Evolutionary conservation across 2,113 vertebrate species (phyloP), one percentile per base, ranked within the genome.

Genomic region (Elgaria multicarinata): DNA sequence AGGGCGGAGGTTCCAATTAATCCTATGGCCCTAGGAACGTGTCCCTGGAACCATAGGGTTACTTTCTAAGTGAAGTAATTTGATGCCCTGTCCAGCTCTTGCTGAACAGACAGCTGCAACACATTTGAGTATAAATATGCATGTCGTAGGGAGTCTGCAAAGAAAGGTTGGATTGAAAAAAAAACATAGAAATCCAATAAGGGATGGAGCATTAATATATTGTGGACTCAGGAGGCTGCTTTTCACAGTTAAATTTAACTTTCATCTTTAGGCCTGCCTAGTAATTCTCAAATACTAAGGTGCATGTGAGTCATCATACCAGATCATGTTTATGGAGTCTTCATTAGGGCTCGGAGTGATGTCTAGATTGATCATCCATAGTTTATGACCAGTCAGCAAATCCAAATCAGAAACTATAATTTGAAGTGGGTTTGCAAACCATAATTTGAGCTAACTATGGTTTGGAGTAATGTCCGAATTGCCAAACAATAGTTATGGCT

Each of bases 231-330:
- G 67, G 31, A 12, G 31, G 84, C 72, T 90, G 28, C 36, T 44
- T 69, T 71, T 36, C 89, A 8, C 42, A 88, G 71, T 90, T 92
- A 90, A 91, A 89, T 50, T 74, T 90, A 94, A 90, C 83, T 58
- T 86, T 77, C 64, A 22, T 69, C 6, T 86, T 71, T 33, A 83
- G 42, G 53, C 80, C 67, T 79, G 1, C 87, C 78, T 83, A 64
- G 50, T 77, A 86, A 44, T 42, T 86, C 76, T 74, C 55, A 91
- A 89, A 67, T 87, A 12, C 46, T 82, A 31, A 42, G 84, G 62
- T 18, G 92, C 83, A 18, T 9, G 67, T 44, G 50, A 80, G 78
- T n/a, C 13, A 36, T 36, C 20, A 58, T 22, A 36, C 16, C 33
- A 80, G 53, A 55, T 53, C 33, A 55, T 12, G 76, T 44, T 50